A percentile compares a stretch with the other conserved stretches of the same genome.
These are phyloP conservation scores for Antheraea yamamai DNA, from an alignment of 2,888 invertebrate genomes.

Conservation along the genomic window DNA sequence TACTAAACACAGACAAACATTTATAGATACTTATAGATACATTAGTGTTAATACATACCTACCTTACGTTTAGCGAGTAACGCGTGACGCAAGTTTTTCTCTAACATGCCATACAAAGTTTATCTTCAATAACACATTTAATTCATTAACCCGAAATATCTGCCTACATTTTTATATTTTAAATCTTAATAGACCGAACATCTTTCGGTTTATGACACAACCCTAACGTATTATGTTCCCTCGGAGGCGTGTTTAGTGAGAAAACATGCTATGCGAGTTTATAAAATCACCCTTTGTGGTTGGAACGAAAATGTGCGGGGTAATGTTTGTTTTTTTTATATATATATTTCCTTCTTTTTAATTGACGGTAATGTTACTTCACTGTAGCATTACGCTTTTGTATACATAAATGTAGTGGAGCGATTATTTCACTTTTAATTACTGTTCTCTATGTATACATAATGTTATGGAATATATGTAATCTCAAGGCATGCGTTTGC, in stretches of 20 bases:
- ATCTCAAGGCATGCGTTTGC: no score
- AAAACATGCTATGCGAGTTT: slow-evolving; percentile 48
- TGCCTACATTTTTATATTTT: background rate
- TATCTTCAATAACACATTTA: background rate
- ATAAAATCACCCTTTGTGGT: slow-evolving; percentile 56
- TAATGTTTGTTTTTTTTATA: slow-evolving; percentile 15
- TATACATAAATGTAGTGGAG: background rate
- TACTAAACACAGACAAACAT: no score
- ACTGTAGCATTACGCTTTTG: background rate
- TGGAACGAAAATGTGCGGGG: slow-evolving; percentile 10
- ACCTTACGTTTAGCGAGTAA: no score
- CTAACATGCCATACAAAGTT: no score
- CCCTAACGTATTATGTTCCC: slow-evolving; percentile 31
- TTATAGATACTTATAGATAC: no score
- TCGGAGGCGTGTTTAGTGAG: slow-evolving; percentile 37
- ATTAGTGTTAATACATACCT: no score
- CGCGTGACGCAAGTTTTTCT: no score
- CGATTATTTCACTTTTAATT: background rate
- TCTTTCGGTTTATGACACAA: slow-evolving; percentile 17
- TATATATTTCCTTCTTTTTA: slow-evolving; percentile 4
- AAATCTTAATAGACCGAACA: background rate
- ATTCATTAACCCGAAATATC: background rate
- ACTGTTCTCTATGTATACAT: background rate
- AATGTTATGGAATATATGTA: no score
- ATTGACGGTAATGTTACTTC: slow-evolving; percentile 16